These are phyloP conservation scores for Candidula unifasciata DNA, from an alignment of 2,888 invertebrate species.

Conservation along the genomic window DNA sequence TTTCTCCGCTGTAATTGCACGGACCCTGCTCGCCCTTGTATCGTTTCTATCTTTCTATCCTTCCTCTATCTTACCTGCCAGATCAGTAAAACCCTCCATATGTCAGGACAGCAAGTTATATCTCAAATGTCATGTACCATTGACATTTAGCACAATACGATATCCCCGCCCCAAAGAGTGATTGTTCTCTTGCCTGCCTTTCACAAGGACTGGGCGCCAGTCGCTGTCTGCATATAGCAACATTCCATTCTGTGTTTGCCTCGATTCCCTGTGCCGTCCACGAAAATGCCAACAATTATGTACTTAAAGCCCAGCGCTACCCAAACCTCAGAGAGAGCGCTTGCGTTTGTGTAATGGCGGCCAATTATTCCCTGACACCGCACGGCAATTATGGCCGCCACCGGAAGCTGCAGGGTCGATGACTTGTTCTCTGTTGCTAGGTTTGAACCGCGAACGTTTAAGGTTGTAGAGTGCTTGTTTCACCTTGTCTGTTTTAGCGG, in stretches of 20 bases:
- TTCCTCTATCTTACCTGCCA: conserved; percentile 6
- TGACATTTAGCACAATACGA: conserved; percentile 19
- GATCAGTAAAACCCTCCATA: neutral
- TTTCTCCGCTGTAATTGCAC: neutral
- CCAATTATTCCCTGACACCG: conserved; percentile 39
- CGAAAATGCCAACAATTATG: conserved; percentile 27
- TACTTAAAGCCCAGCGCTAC: conserved; percentile 16
- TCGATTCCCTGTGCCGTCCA: neutral
- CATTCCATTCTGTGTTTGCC: too few species aligned
- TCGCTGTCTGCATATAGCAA: too few species aligned
- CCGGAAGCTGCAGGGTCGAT: conserved; percentile 29
- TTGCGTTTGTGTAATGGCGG: conserved; percentile 32
- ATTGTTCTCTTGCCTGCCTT: neutral
- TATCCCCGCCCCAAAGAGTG: neutral
- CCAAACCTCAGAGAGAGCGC: neutral
- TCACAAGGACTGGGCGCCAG: neutral
- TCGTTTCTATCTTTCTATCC: neutral
- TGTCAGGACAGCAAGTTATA: neutral
- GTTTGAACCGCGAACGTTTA: conserved; percentile 16
- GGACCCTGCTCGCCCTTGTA: neutral
- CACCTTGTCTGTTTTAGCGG: conserved; percentile 3
- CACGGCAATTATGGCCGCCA: conserved; percentile 33
- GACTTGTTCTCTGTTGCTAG: neutral
- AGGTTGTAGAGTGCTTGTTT: conserved; percentile 12
- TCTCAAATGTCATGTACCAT: conserved; percentile 9